These are phyloP conservation scores for Rapana venosa DNA, from an alignment of 2,888 invertebrate species.

Conservation along the genomic window DNA sequence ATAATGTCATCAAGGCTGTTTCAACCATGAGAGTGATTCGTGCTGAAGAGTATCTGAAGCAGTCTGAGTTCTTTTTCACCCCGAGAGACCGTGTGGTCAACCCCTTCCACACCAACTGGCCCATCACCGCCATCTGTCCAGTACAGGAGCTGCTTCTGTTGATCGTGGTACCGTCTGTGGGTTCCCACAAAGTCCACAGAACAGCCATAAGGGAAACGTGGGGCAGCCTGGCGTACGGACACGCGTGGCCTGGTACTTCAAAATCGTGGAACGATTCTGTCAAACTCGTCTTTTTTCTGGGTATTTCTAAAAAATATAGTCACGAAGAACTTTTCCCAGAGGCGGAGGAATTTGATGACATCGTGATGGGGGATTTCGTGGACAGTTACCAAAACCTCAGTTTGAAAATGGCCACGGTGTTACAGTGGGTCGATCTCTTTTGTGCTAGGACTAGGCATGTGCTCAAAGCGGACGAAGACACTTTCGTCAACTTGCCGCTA, in stretches of 20 bases:
- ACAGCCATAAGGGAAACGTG: slow-evolving; percentile 35
- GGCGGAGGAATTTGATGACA: neutral
- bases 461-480: slow-evolving; percentile 38
- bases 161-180: slow-evolving; percentile 25
- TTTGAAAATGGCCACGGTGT: slow-evolving; percentile 27
- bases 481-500: slow-evolving; percentile 28
- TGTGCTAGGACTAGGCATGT: neutral
- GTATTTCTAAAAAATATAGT: neutral
- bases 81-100: neutral
- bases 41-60: neutral
- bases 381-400: slow-evolving; percentile 36
- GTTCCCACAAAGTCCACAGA: neutral
- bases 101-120: neutral
- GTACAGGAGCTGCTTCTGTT: slow-evolving; percentile 9
- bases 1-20: neutral
- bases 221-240: slow-evolving; percentile 26
- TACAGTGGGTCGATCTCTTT: slow-evolving; percentile 7
- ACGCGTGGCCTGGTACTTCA: neutral
- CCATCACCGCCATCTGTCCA: slow-evolving; percentile 6
- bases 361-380: slow-evolving; percentile 32
- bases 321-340: neutral
- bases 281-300: slow-evolving; percentile 35
- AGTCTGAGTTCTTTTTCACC: slow-evolving; percentile 17
- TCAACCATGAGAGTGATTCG: neutral
- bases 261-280: neutral